Evolutionary conservation across 2,888 invertebrate genomes (phyloP), one percentile per base, ranked within the genome.

Genomic region (Drosophila sordidula): DNA sequence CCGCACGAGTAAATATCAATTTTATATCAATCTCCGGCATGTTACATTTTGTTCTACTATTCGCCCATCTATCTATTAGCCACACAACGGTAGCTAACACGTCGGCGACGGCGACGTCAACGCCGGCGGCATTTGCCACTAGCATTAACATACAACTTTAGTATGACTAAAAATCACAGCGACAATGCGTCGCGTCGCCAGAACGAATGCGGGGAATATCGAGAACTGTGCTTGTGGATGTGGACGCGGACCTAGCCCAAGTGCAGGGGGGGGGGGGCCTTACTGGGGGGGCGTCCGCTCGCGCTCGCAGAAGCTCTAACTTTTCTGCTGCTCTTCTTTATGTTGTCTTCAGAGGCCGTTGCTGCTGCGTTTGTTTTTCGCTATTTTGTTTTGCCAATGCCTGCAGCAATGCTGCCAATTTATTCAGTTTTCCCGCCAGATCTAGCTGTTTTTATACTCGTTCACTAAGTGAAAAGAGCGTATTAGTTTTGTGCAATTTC

Each of bases 1-100:
- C 42, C 61, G 74, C 77, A 55, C 61, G 72, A 74, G 74, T 77
- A 72, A 77, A 46, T 77, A 73, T 59, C 36, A 41, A 39, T 72
- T 59, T 46, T 12, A 54, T 61, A 36, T 42, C 44, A 54, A 56
- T 71, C 51, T 70, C 26, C 39, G 45, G 32, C 29, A n/a, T 41
- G 12, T 61, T 39, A 32, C 26, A 32, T 49, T 16, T 14, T 45
- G 42, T 66, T 66, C 47, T 44, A 29, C 47, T 44, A 29, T 56
- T 32, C 58, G 39, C 47, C 47, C 56, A 62, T 51, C 38, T 63
- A 62, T 51, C 38, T 42, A 44, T 55, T 57, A 46, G 34, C 50
- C 54, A 14, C 32, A 51, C 39, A 50, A 6, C 47, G 25, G 46
- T 26, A 46, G 36, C 14, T 26, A 4, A 12, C 32, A 12, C 32